These are phyloP conservation scores for Blennius ocellaris DNA, from an alignment of 2,113 vertebrate species.

Conservation along the genomic window DNA sequence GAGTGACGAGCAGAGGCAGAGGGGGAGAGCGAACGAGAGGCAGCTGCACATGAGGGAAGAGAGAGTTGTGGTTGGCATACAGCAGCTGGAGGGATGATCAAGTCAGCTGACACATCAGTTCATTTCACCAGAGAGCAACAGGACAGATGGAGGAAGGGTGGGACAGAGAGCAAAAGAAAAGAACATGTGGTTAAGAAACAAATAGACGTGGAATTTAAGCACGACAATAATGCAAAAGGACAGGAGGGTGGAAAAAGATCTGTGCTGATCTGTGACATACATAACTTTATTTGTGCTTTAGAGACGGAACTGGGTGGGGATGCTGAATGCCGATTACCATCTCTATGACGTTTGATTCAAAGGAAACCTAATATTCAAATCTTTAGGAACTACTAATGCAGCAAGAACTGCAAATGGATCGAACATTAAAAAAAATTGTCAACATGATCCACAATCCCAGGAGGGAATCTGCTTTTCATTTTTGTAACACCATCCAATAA, in stretches of 20 bases:
- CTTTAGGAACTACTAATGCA: slow-evolving; percentile 46
- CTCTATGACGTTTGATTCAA: slow-evolving; percentile 79
- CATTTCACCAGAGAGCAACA: slow-evolving; percentile 60
- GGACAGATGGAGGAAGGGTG: slow-evolving; percentile 60
- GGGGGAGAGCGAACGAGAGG: slow-evolving; percentile 52
- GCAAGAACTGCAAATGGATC: slow-evolving; percentile 62
- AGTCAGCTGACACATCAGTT: slow-evolving; percentile 77
- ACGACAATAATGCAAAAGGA: slow-evolving; percentile 32
- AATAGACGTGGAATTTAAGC: slow-evolving; percentile 36
- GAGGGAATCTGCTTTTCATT: slow-evolving; percentile 21
- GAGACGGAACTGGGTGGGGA: slow-evolving; percentile 71
- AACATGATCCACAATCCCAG: slow-evolving; percentile 39
- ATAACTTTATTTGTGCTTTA: slow-evolving; percentile 74
- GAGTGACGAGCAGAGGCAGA: slow-evolving; percentile 65
- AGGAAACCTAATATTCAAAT: slow-evolving; percentile 62
- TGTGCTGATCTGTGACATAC: slow-evolving; percentile 85
- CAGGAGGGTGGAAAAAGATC: slow-evolving; percentile 28
- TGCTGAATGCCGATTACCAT: slow-evolving; percentile 70
- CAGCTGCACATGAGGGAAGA: slow-evolving; percentile 57
- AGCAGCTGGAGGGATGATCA: slow-evolving; percentile 79
- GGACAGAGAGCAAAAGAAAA: slow-evolving; percentile 37
- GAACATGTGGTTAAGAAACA: slow-evolving; percentile 45
- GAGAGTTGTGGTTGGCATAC: slow-evolving; percentile 70
- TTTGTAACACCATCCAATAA: slow-evolving; percentile 2
- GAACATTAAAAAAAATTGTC: slow-evolving; percentile 65